phyloP scores from a whole-genome alignment of 2,888 invertebrate genomes.

The Tipula helvola region DNA sequence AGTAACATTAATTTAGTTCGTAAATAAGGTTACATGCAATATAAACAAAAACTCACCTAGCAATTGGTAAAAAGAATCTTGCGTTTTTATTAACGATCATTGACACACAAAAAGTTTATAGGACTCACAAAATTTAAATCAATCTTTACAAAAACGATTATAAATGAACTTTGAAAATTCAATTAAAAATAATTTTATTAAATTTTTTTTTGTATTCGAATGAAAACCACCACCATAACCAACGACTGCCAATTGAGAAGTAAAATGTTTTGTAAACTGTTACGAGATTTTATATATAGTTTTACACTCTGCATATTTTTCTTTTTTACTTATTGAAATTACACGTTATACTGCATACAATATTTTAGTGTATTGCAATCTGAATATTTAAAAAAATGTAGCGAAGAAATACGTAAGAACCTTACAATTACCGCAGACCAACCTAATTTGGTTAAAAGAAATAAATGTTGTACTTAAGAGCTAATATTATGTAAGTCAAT shows the following conservation, averaged over 20 bases:
- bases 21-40: background rate
- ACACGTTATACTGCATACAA: background rate
- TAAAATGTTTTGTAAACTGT: background rate
- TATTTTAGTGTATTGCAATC: background rate
- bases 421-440: background rate
- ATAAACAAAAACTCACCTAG: background rate
- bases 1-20: no score
- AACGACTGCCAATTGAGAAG: background rate
- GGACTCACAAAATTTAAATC: background rate
- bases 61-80: background rate
- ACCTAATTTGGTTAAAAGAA: background rate
- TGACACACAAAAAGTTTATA: background rate
- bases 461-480: background rate
- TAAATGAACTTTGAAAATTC: background rate
- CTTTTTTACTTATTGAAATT: background rate
- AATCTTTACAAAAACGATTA: no score
- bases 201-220: background rate
- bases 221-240: background rate
- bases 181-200: background rate
- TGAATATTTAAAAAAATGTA: background rate
- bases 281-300: background rate
- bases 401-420: background rate
- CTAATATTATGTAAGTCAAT: background rate
- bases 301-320: background rate
- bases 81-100: background rate